Percentiles rank a stretch among this genome's conserved stretches.
Conservation (phyloP, 2,888 invertebrate genomes). For the Cerastoderma edule region DNA sequence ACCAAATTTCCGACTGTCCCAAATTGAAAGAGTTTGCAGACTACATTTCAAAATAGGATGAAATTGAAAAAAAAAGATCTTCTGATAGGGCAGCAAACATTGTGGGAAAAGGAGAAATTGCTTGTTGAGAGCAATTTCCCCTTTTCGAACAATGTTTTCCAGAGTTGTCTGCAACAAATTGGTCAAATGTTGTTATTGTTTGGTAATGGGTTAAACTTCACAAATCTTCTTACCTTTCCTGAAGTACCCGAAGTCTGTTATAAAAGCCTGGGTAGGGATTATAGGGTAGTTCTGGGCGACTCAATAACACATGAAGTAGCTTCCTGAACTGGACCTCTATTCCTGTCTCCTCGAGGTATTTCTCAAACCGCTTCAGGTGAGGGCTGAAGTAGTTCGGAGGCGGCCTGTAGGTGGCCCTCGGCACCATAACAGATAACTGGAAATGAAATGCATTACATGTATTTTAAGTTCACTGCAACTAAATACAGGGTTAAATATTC, state of each 20-base stretch:
- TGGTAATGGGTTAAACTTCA: background rate
- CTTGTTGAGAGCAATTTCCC: background rate
- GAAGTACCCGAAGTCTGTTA: conserved; percentile 66
- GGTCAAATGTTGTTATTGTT: background rate
- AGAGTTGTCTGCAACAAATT: background rate
- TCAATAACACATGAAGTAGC: conserved; percentile 68
- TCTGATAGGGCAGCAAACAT: conserved; percentile 1
- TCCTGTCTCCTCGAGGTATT: conserved; percentile 73
- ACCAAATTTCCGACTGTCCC: too few relatives aligned
- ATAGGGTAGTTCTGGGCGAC: conserved; percentile 74
- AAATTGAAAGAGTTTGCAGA: too few relatives aligned
- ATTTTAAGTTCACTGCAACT: background rate
- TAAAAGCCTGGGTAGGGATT: conserved; percentile 80
- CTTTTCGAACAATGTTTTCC: background rate
- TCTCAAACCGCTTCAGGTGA: conserved; percentile 58
- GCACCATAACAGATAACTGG: conserved; percentile 46
- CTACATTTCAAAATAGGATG: too few relatives aligned
- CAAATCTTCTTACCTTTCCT: conserved; percentile 70
- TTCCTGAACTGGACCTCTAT: conserved; percentile 71
- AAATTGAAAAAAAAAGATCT: too few relatives aligned
- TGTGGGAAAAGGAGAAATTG: conserved; percentile 8
- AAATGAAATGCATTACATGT: background rate
- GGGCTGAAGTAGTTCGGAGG: conserved; percentile 57
- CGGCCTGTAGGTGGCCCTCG: conserved; percentile 55
- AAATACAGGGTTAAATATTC: background rate